Evolutionary conservation across 2,888 invertebrate species (phyloP).

Genomic region (Calameuta filiformis): DNA sequence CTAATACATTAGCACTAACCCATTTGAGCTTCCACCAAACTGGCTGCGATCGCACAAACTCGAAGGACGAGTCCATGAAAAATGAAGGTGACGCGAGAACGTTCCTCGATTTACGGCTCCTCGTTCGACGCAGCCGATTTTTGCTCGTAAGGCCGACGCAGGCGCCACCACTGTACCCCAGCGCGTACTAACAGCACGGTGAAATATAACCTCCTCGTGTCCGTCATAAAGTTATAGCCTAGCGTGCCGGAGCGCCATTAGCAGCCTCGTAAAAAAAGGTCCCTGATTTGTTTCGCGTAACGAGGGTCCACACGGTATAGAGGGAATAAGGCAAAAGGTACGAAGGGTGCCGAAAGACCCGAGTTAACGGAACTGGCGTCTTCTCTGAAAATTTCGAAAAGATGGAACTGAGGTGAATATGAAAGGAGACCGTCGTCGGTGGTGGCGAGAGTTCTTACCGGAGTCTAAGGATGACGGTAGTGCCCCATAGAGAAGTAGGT

Average conservation of each 20-base stretch:
- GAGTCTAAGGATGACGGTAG: background rate
- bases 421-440: background rate
- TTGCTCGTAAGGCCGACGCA: constrained; percentile 1
- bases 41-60: background rate
- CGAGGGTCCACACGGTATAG: constrained; percentile 10
- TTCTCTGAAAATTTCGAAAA: background rate
- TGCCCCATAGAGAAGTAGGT: background rate
- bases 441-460: background rate
- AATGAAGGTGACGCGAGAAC: background rate
- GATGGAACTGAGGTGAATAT: background rate
- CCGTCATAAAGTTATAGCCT: constrained; percentile 12
- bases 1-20: background rate
- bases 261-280: constrained; percentile 15
- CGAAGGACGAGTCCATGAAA: background rate
- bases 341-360: background rate
- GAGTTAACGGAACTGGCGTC: background rate
- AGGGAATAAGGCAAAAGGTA: constrained; percentile 1
- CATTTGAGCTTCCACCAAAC: background rate
- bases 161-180: background rate
- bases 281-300: constrained; percentile 21
- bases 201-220: constrained; percentile 7
- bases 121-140: background rate
- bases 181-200: background rate
- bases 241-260: constrained; percentile 18
- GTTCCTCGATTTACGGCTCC: background rate